A percentile compares a stretch with the other conserved stretches of the same genome.
Evolutionary conservation across 2,113 vertebrate species (phyloP).

Genomic region (Boleophthalmus pectinirostris): DNA sequence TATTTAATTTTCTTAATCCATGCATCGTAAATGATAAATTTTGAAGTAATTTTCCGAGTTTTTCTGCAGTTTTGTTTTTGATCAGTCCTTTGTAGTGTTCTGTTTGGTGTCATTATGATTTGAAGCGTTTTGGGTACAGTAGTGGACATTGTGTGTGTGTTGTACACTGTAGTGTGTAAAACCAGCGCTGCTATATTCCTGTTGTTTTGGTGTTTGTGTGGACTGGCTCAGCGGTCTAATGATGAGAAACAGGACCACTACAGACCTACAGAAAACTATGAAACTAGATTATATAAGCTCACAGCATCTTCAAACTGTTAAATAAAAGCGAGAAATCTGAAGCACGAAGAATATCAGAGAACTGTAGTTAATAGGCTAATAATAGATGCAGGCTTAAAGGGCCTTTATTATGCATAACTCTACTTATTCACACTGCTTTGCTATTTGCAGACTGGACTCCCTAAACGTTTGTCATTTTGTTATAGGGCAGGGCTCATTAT

Average conservation of each 20-base stretch:
- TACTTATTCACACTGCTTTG: background rate
- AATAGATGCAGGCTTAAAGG: background rate
- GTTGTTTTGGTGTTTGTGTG: slow-evolving; percentile 49
- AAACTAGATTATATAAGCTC: background rate
- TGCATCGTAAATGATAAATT: slow-evolving; percentile 55
- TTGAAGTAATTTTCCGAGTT: slow-evolving; percentile 46
- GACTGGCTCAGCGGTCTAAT: background rate
- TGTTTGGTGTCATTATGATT: slow-evolving; percentile 74
- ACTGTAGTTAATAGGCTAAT: no score
- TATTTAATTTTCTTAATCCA: slow-evolving; percentile 51
- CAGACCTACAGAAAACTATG: background rate
- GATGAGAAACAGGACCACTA: background rate
- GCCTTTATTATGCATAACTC: background rate
- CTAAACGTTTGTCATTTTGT: no score
- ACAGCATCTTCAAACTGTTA: slow-evolving; percentile 11
- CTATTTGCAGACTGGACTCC: no score
- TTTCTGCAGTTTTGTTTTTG: slow-evolving; percentile 72
- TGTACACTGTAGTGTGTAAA: slow-evolving; percentile 65
- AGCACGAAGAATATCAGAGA: background rate
- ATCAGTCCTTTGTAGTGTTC: slow-evolving; percentile 74
- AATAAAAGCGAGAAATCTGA: slow-evolving; percentile 21
- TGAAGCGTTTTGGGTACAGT: slow-evolving; percentile 56
- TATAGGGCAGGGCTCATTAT: no score
- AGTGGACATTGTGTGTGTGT: slow-evolving; percentile 65
- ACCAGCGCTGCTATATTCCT: slow-evolving; percentile 37